Evolutionary conservation across 1,140 invertebrate species (phyloP).

Genomic region (Drosophila insularis): DNA sequence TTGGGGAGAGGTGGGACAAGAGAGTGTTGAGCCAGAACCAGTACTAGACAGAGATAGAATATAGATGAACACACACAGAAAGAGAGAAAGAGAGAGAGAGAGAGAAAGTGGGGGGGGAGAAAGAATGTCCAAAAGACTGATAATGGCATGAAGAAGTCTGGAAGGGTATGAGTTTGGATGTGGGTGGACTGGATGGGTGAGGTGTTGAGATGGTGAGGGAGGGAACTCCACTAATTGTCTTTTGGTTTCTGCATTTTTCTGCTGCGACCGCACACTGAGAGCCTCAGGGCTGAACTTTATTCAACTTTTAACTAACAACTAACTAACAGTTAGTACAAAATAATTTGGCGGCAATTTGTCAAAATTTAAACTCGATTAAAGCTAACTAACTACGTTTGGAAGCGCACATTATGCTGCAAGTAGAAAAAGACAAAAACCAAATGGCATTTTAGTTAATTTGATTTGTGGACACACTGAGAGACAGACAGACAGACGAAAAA

Average conservation of each 20-base stretch:
- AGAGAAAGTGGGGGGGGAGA: not conserved
- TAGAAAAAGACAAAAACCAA: conserved; percentile 79
- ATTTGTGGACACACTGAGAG: conserved; percentile 56
- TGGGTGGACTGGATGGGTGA: conserved; percentile 17
- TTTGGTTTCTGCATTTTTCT: conserved; percentile 76
- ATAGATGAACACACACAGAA: not conserved
- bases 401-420: conserved; percentile 79
- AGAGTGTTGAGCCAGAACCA: not conserved
- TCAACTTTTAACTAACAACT: conserved; percentile 35
- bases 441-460: conserved; percentile 80
- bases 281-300: conserved; percentile 43
- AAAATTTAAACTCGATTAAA: conserved; percentile 77
- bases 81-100: conserved; percentile 13
- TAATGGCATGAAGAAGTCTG: too few relatives aligned
- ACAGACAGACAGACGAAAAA: not conserved
- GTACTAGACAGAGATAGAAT: conserved; percentile 13
- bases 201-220: conserved; percentile 48
- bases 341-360: conserved; percentile 69
- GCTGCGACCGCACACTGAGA: conserved; percentile 37
- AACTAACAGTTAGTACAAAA: conserved; percentile 19
- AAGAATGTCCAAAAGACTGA: not conserved
- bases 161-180: too few relatives aligned
- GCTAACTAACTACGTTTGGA: conserved; percentile 73
- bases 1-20: conserved; percentile 16
- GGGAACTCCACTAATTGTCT: conserved; percentile 67